Evolutionary conservation across 2,113 vertebrate species (phyloP), one percentile per base, ranked within the genome.

Genomic region (Noctilio leporinus): DNA sequence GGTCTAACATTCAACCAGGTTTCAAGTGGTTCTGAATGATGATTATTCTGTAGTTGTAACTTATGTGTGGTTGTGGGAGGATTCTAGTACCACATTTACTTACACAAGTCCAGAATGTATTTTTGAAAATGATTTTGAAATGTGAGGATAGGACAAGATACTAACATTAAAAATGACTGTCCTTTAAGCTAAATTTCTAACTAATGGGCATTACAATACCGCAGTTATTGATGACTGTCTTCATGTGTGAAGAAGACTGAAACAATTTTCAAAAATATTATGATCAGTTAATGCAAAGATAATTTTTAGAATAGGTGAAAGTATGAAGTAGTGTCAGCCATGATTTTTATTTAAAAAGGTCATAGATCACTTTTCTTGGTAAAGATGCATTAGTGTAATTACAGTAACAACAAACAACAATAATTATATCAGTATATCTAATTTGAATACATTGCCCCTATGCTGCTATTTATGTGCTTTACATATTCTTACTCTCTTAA

Each of bases 41-140:
- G 33, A 33, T 35, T 65, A 33, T 35, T 65, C 16, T 65, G 64
- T 65, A 65, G 64, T 35, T 65, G 64, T 65, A 35, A 65, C 17
- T 65, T n/a, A n/a, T 30, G 30, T 65, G 64, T 65, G 64, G 64
- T 35, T 65, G 64, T 65, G 33, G 16, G 33, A 65, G 64, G 64
- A 65, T 65, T n/a, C 15, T 19, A n/a, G 64, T n/a, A 65, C 64
- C 30, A 16, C 33, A 65, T 65, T n/a, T 35, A 65, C 64, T 16
- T 65, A 65, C 33, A n/a, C 15, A n/a, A 65, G 64, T n/a, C 57
- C 43, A 7, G 28, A 57, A 26, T 64, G 35, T 26, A 69, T 82
- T 84, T 95, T 69, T 95, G 26, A 81, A 88, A 96, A 40, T n/a
- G 43, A 2, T 55, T 95, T 95, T 93, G 51, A 95, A 86, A 89